Base-by-base conservation (phyloP, 2,888 invertebrate genomes). In the Oligia strigilis region DNA sequence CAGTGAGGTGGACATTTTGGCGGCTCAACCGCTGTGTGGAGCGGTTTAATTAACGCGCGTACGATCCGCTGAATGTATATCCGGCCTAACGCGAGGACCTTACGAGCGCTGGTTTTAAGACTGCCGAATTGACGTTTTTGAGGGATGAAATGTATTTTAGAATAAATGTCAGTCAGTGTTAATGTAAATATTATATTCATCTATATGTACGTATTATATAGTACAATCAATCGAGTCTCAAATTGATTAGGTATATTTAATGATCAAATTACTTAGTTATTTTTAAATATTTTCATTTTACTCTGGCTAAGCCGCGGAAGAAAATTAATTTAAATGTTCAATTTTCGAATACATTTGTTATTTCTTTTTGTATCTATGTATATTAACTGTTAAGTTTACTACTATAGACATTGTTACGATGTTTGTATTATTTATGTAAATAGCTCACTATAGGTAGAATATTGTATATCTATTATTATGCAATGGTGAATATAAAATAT, bases 381-480 rank as follows among this genome's bases (percentile, higher is more conserved):
- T 93, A 94, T 94, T 94, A 85, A 89, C 91, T 96, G 97, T 97
- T 97, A 96, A 96, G 96, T 96, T 96, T 96, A 93, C 88, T 93
- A 90, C 88, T 93, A 90, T 92, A 87, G 92, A 94, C 94, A 95
- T 96, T 95, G 96, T 97, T 97, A 90, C 91, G 91, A 95, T 94
- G 94, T 96, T 95, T 96, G 95, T 96, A 96, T 95, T 96, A 96
- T 96, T 95, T 95, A 93, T 97, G 96, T 97, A 96, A 93, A 97
- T 96, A 97, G 90, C 87, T 90, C 82, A 90, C 78, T 92, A 69
- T 95, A 95, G 94, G 94, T 96, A 95, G 93, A 92, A 85, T 94
- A 94, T 94, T 94, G 92, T 94, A 95, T 90, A 95, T 90, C 88
- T 92, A 91, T 89, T 84, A 87, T 86, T 91, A 88, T 87, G 90